These are phyloP conservation scores for Malthinus seriepunctatus DNA, from an alignment of 2,888 invertebrate species.

Conservation along the genomic window DNA sequence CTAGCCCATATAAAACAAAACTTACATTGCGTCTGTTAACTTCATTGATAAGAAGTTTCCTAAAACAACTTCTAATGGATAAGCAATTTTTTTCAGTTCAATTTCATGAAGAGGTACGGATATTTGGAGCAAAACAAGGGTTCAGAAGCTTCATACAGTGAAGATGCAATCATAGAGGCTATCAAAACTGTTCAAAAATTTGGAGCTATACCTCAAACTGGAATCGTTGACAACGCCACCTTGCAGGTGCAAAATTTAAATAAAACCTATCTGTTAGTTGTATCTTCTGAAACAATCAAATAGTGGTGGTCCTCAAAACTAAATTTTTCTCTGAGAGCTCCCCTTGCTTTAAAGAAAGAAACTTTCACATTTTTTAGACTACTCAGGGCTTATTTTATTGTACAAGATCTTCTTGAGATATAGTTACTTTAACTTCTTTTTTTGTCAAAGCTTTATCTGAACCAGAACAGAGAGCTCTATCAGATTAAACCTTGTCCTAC, in stretches of 20 bases:
- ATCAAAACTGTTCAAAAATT: slow-evolving; percentile 71
- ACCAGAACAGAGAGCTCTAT: no score
- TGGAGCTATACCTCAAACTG: slow-evolving; percentile 71
- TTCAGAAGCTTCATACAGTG: slow-evolving; percentile 65
- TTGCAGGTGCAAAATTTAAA: slow-evolving; percentile 57
- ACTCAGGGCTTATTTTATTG: neutral
- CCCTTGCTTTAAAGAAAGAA: no score
- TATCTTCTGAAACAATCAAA: neutral
- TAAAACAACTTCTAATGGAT: no score
- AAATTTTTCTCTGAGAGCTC: no score
- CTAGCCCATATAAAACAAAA: no score
- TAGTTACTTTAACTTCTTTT: no score
- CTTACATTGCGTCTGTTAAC: no score
- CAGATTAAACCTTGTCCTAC: no score
- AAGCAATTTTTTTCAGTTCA: slow-evolving; percentile 63
- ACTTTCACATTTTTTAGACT: neutral
- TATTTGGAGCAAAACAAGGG: slow-evolving; percentile 62
- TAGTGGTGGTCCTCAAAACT: no score
- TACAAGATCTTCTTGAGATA: no score
- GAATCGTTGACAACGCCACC: slow-evolving; percentile 67
- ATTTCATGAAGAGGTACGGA: slow-evolving; percentile 72
- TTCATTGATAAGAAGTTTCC: no score
- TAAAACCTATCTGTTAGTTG: neutral
- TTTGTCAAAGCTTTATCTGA: no score
- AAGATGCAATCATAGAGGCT: slow-evolving; percentile 64